Conservation (phyloP, 2,797 vertebrate genomes). For the Centroberyx gerrardi region DNA sequence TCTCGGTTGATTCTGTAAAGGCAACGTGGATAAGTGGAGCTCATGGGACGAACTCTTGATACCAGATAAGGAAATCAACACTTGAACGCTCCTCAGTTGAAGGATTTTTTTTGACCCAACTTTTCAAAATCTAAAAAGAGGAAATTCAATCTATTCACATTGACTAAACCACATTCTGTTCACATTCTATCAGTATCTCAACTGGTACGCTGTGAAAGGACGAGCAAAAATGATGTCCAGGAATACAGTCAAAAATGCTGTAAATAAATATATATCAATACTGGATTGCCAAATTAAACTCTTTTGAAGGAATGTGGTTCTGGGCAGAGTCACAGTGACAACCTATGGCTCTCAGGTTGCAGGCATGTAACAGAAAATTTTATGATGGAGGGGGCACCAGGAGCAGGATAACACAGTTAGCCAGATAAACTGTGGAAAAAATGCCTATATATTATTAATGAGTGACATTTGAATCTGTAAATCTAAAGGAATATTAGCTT, state of each 20-base stretch:
- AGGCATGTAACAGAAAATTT: neutral
- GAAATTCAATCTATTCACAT: neutral
- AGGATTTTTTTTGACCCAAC: neutral
- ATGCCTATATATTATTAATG: neutral
- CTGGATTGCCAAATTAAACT: neutral
- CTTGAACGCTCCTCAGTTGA: neutral
- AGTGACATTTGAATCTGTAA: neutral
- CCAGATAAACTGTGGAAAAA: neutral
- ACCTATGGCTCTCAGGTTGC: neutral
- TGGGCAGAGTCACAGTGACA: neutral
- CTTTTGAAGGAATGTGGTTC: neutral
- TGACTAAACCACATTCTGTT: neutral
- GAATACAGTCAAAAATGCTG: neutral
- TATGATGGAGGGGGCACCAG: neutral
- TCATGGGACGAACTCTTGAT: neutral
- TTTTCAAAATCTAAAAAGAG: neutral
- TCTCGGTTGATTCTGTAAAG: neutral
- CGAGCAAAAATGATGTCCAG: neutral
- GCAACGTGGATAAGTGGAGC: slow-evolving; percentile 3
- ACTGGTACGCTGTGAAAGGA: neutral
- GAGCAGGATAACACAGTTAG: neutral
- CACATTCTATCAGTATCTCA: neutral
- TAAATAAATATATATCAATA: slow-evolving; percentile 16
- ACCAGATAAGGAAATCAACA: neutral
- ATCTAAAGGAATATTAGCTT: neutral